Evolutionary conservation across 2,888 invertebrate genomes (phyloP), one percentile per base, ranked within the genome.

Genomic region (Microplitis deprimator): DNA sequence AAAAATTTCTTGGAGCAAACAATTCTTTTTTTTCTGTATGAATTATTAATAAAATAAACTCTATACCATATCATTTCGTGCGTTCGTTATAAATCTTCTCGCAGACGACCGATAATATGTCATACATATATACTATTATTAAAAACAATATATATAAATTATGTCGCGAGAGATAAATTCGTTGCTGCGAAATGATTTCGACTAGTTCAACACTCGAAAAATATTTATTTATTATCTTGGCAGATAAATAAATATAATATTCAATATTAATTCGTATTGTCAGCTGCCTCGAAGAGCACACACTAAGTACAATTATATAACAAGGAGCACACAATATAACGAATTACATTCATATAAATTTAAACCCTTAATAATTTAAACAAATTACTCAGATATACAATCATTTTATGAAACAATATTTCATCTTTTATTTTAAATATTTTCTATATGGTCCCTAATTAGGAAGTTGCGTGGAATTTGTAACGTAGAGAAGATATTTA

Each of bases 401-500:
- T 59, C 38, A 29, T 29, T 29, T 13, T 50, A 50, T 50, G 10
- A 50, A 50, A 13, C 13, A 13, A 50, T 8, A 40, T 73, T 69
- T 74, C 65, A 40, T 41, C 13, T 67, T 71, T 68, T 39, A 79
- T 60, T 68, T 80, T 13, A 50, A 82, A 81, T 87, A 87, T 80
- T 79, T 79, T 77, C 86, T 88, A 88, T 79, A 80, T 88, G 88
- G 88, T 88, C 88, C 88, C 88, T 88, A 87, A 62, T 84, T 83
- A 87, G 88, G 86, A 88, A 87, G 85, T 84, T 87, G 79, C 78
- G 84, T 87, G 73, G 73, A 77, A 77, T 77, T 20, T n/a, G 41
- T 29, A 60, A 60, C 67, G 60, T 60, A 72, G 72, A 71, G 59
- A 17, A 16, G 5, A 59, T 39, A 41, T n/a, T 70, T 50, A 50